These are phyloP conservation scores for Epizoanthus ramosus DNA, from an alignment of 92 coral and sea anemone species.

Conservation along the genomic window DNA sequence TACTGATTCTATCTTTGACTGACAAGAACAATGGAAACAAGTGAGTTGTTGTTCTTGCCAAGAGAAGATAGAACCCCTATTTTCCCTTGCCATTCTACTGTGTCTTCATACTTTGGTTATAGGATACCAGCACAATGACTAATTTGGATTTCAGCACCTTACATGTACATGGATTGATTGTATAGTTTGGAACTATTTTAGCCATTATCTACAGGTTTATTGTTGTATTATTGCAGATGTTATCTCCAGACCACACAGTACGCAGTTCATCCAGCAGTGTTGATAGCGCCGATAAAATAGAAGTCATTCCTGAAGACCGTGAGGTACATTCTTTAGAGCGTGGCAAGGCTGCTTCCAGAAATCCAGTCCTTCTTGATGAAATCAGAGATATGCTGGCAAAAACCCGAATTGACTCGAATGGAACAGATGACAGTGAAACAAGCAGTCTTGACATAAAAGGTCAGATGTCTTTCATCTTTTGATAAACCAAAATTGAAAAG, in stretches of 20 bases:
- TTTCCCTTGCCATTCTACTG: too few relatives aligned
- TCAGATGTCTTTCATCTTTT: neutral
- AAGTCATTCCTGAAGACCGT: neutral
- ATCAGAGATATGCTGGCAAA: slow-evolving; percentile 20
- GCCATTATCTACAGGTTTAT: neutral
- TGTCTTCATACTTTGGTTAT: too few relatives aligned
- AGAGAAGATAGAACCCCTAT: too few relatives aligned
- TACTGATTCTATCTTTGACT: too few relatives aligned
- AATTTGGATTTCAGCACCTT: too few relatives aligned
- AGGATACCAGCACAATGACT: too few relatives aligned
- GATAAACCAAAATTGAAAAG: too few relatives aligned
- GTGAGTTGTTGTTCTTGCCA: too few relatives aligned
- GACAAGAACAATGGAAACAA: too few relatives aligned
- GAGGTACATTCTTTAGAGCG: neutral
- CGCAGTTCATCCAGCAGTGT: slow-evolving; percentile 80
- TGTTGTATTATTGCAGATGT: neutral
- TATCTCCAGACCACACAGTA: slow-evolving; percentile 40
- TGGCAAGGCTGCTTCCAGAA: neutral
- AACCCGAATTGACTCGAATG: slow-evolving; percentile 11
- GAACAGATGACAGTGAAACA: neutral
- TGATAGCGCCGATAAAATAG: slow-evolving; percentile 25
- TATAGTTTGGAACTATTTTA: too few relatives aligned
- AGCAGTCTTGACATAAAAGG: slow-evolving; percentile 14
- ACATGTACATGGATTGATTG: too few relatives aligned
- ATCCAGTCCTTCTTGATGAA: slow-evolving; percentile 9